Base-by-base conservation (phyloP, 1,140 invertebrate genomes). In the Philopotamus ludificatus region DNA sequence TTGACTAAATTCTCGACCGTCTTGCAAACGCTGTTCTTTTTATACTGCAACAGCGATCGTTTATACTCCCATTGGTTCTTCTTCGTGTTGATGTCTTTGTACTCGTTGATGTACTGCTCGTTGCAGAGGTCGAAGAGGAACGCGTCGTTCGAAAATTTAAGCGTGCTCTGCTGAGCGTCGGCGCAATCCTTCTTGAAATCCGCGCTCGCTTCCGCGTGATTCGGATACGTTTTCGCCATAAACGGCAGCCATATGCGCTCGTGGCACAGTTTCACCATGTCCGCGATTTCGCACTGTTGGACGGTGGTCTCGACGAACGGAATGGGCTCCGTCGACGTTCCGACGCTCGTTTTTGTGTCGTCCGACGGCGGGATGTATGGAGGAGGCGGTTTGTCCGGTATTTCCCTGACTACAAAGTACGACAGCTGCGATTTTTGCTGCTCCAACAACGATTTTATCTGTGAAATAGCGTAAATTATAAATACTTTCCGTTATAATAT, bases 361-460 rank as follows among this genome's bases (percentile, higher is more conserved):
- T 68, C 66, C n/a, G 54, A 26, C 41, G 67, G 67, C 0, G 67
- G 67, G 10, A 69, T 69, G 39, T 69, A 69, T 1, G 67, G 67
- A 21, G 67, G 67, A 3, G 67, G 67, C 20, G 67, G 67, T 45
- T 69, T 69, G 18, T 69, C 67, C 9, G 67, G 67, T 28, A 69
- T 69, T 42, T 69, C 67, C 34, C 67, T 50, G 2, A 69, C 67
- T 12, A 69, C 28, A 45, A 63, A 69, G 28, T 66, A 69, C 10
- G 63, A 45, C 20, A 69, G 8, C 57, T 65, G 67, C 49, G 63
- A 63, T 20, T 60, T 63, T 41, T 65, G 55, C 25, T 66, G 67
- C 22, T 69, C 67, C 18, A 69, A 28, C 20, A 69, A 34, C 1
- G 67, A 63, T 59, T 69, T 69, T 8, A 69, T 69, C 67, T 69